Evolutionary conservation across 2,888 invertebrate species (phyloP), one percentile per base, ranked within the genome.

Genomic region (Synanthedon myopaeformis): DNA sequence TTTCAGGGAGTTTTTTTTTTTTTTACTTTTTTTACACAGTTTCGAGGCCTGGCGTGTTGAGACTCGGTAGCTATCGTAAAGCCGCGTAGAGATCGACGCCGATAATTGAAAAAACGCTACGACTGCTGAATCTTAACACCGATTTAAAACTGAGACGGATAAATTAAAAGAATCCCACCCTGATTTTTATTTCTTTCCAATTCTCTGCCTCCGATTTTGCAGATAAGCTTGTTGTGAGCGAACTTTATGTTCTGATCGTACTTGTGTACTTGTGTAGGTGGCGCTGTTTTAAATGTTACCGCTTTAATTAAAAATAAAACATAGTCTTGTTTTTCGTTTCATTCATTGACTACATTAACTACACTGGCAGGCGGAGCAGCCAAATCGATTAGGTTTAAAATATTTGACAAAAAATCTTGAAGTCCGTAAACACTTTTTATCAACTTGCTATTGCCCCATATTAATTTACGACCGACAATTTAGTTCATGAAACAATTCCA

Each of bases 71-170:
- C 82, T 71, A 78, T 82, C 77, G 77, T 72, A 74, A 72, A 72
- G 73, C 74, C 71, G 71, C 77, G 79, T 72, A 72, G 70, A 81
- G 82, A 82, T 82, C 79, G 69, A 67, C 70, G 64, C 77, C 66
- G 83, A 83, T 83, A 83, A 83, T 80, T 81, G 77, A 80, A 81
- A 77, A 78, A 82, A 79, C 75, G 73, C 78, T 78, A 74, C 81
- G 79, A 80, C 76, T 72, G 72, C 70, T 78, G 82, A 81, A 80
- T 82, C 79, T 79, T 81, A 85, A 84, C 84, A 82, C 78, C 79
- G 82, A 80, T 84, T 83, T 82, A 81, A 83, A 83, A 81, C 78
- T 74, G 74, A 75, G 74, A 78, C 72, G 79, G 81, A 81, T 84
- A 84, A 84, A 84, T 85, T 84, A 85, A 85, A 83, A 77, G 82